Percentiles rank a stretch among this genome's conserved stretches.
These are phyloP conservation scores for Tricholauxania praeusta DNA, from an alignment of 2,888 invertebrate species.

Conservation along the genomic window DNA sequence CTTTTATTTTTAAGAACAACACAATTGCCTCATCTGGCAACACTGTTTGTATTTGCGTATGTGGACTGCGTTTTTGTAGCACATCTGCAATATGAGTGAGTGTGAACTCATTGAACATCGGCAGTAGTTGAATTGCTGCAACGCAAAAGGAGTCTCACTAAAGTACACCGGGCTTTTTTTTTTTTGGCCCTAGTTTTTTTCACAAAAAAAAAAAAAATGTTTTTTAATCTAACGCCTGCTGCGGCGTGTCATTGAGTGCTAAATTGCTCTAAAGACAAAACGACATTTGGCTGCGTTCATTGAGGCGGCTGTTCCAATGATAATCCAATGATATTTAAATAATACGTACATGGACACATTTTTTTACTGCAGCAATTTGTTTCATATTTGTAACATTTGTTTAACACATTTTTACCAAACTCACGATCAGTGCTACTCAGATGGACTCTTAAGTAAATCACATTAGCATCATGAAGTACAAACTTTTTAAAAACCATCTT, in stretches of 20 bases:
- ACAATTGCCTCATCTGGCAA: too few species aligned
- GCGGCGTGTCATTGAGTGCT: slow-evolving; percentile 27
- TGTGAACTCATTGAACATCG: slow-evolving; percentile 11
- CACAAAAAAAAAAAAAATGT: background rate
- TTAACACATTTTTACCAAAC: background rate
- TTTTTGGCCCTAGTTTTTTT: slow-evolving; percentile 6
- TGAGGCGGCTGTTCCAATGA: background rate
- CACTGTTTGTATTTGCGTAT: too few species aligned
- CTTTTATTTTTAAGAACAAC: too few species aligned
- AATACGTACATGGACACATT: background rate
- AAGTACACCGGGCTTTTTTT: slow-evolving; percentile 32
- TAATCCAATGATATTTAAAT: slow-evolving; percentile 15
- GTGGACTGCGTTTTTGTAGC: slow-evolving; percentile 1
- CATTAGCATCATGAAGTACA: too few species aligned
- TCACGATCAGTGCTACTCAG: background rate
- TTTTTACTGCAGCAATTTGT: background rate
- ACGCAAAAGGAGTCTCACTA: background rate
- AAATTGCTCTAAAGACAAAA: background rate
- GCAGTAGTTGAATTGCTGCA: slow-evolving; percentile 15
- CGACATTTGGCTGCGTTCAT: slow-evolving; percentile 10
- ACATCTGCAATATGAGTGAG: background rate
- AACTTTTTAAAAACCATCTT: too few species aligned
- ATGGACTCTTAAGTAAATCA: too few species aligned
- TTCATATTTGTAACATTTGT: background rate
- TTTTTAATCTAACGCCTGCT: slow-evolving; percentile 5